Conservation (phyloP, 2,888 invertebrate genomes). For the Euspilapteryx auroguttella region DNA sequence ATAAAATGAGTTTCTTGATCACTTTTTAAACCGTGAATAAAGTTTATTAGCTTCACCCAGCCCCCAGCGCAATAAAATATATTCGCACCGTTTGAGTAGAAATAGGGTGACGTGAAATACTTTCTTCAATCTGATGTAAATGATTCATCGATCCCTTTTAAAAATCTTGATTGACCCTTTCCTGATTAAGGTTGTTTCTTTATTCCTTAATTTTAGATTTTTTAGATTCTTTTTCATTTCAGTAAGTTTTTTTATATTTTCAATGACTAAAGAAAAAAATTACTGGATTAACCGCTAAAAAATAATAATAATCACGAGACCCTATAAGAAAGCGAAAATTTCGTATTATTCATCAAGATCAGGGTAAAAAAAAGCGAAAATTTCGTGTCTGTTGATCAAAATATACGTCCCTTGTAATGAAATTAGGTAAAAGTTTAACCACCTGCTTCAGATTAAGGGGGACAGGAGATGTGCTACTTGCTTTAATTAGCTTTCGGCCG, state of each 20-base stretch:
- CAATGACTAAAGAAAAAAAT: no score
- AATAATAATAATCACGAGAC: no score
- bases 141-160: slow-evolving; percentile 51
- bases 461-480: slow-evolving; percentile 32
- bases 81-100: no score
- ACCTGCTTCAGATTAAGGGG: slow-evolving; percentile 26
- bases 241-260: no score
- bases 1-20: no score
- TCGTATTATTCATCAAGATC: slow-evolving; percentile 17
- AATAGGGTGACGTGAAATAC: slow-evolving; percentile 51
- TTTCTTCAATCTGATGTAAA: slow-evolving; percentile 56
- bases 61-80: no score
- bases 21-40: slow-evolving; percentile 9
- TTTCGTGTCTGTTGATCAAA: slow-evolving; percentile 32
- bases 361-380: slow-evolving; percentile 18
- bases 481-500: slow-evolving; percentile 50
- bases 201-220: no score
- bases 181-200: no score
- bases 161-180: slow-evolving; percentile 10
- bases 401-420: slow-evolving; percentile 35
- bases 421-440: slow-evolving; percentile 44
- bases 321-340: slow-evolving; percentile 9
- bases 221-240: no score
- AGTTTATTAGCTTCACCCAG: slow-evolving; percentile 12
- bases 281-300: no score